A percentile compares a stretch with the other conserved stretches of the same genome.
Conservation (phyloP, 2,113 vertebrate genomes). For the Meriones unguiculatus region DNA sequence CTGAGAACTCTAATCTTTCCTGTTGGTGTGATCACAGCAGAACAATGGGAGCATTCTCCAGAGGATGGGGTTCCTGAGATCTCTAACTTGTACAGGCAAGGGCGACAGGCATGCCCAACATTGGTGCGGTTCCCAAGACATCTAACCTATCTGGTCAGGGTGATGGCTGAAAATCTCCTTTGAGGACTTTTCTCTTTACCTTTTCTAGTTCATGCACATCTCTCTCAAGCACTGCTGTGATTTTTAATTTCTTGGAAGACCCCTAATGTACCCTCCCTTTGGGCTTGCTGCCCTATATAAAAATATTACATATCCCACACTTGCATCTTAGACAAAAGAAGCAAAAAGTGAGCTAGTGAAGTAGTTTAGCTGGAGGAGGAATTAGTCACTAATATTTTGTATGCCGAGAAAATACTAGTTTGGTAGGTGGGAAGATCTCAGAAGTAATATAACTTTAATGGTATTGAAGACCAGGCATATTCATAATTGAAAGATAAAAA, state of each 20-base stretch:
- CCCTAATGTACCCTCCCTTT: neutral
- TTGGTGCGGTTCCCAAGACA: neutral
- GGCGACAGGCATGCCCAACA: neutral
- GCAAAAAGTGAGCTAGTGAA: neutral
- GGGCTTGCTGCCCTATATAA: neutral
- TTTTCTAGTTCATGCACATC: neutral
- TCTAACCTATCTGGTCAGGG: neutral
- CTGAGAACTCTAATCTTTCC: neutral
- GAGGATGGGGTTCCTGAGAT: neutral
- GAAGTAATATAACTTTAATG: neutral
- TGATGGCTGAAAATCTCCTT: neutral
- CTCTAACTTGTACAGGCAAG: no score
- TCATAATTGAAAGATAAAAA: neutral
- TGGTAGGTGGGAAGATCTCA: neutral
- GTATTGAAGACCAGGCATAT: neutral
- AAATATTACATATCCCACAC: neutral
- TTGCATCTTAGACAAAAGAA: neutral
- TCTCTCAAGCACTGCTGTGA: neutral
- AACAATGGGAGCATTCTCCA: neutral
- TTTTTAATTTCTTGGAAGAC: neutral
- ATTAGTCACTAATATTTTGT: neutral
- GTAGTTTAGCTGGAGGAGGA: neutral
- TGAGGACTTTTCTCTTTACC: neutral
- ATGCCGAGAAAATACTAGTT: neutral
- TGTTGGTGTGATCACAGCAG: neutral